phyloP scores from a whole-genome alignment of 2,113 vertebrate genomes.

The Protomyctophum bolini region DNA sequence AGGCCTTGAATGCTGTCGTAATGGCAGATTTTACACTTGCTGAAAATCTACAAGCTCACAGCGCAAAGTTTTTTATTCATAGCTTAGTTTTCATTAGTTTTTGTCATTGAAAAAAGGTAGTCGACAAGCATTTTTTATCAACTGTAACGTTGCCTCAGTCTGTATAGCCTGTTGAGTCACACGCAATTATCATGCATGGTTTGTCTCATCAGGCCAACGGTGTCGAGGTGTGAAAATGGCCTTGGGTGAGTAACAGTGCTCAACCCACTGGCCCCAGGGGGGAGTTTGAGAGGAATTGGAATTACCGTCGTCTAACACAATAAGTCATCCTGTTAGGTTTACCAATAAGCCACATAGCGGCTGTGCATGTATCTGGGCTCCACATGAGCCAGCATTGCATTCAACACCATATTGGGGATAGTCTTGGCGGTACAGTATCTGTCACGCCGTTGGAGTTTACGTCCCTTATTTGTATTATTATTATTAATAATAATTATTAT shows the following conservation, averaged over 20 bases:
- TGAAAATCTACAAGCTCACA: too few relatives aligned
- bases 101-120: too few relatives aligned
- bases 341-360: slow-evolving; percentile 44
- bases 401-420: slow-evolving; percentile 33
- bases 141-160: slow-evolving; percentile 38
- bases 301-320: slow-evolving; percentile 56
- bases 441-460: slow-evolving; percentile 32
- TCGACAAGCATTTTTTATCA: too few relatives aligned
- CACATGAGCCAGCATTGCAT: slow-evolving; percentile 19
- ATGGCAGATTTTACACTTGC: too few relatives aligned
- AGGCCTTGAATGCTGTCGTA: too few relatives aligned
- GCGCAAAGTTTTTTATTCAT: too few relatives aligned
- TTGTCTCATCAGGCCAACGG: slow-evolving; percentile 66
- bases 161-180: slow-evolving; percentile 65
- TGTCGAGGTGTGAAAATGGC: slow-evolving; percentile 72
- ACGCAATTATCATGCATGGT: slow-evolving; percentile 71
- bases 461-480: slow-evolving; percentile 14
- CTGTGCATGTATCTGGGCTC: background rate
- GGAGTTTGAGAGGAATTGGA: slow-evolving; percentile 44
- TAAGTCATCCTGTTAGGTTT: slow-evolving; percentile 68
- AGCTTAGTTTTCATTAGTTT: too few relatives aligned
- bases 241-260: slow-evolving; percentile 60
- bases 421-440: slow-evolving; percentile 37
- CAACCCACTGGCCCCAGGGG: slow-evolving; percentile 34
- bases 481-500: too few relatives aligned